Conservation (phyloP, 2,113 vertebrate genomes). For the Condylura cristata region DNA sequence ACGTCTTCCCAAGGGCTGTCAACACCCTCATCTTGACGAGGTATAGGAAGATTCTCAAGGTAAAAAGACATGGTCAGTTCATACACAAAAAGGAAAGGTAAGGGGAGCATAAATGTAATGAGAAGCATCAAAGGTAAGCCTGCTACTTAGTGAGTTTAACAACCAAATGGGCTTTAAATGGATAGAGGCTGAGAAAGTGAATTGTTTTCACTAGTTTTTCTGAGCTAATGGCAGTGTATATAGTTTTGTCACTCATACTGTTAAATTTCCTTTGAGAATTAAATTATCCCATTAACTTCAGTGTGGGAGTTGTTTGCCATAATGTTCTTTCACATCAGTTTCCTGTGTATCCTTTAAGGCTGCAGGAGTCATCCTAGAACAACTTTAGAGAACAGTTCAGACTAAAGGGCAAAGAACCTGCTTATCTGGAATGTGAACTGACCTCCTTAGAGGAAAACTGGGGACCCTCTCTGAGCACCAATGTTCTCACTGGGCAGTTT, state of each 20-base stretch:
- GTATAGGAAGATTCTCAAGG: not conserved
- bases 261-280: not conserved
- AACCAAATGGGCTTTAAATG: not conserved
- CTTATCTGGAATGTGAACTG: not conserved
- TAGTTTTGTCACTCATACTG: not conserved
- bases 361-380: not conserved
- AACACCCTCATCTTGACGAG: not conserved
- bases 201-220: not conserved
- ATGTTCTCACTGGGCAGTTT: fast-evolving
- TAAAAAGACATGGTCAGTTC: not conserved
- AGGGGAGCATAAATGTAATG: not conserved
- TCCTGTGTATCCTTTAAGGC: conserved; percentile 6
- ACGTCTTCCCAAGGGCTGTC: not conserved
- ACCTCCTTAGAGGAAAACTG: not conserved
- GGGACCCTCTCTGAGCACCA: not conserved
- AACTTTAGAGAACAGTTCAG: not conserved
- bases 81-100: not conserved
- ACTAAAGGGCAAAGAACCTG: not conserved
- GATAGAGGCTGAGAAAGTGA: not conserved
- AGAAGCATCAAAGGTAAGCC: not conserved
- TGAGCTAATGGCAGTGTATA: not conserved
- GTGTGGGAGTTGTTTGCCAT: not conserved
- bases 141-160: not conserved
- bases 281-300: not conserved
- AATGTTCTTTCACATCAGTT: not conserved